Conservation (phyloP, 2,888 invertebrate species). For the Sphinx pinastri region DNA sequence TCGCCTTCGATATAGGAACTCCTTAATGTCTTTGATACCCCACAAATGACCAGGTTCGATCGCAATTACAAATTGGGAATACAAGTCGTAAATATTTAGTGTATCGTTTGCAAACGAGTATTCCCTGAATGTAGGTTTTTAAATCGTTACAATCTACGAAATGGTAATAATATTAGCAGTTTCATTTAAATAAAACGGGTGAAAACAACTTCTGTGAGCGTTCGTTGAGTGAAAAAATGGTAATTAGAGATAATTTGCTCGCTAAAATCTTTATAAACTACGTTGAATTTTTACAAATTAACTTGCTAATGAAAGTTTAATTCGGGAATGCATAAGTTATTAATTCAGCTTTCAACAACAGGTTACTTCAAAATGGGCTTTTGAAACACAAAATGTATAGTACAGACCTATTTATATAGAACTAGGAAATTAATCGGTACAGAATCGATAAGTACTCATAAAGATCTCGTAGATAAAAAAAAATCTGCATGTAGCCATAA, state of each 20-base stretch:
- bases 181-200: slow-evolving; percentile 10
- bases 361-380: too few relatives aligned
- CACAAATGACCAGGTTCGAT: slow-evolving; percentile 25
- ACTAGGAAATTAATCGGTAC: too few relatives aligned
- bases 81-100: slow-evolving; percentile 28
- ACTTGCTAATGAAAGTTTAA: slow-evolving; percentile 14
- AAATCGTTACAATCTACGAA: slow-evolving; percentile 6
- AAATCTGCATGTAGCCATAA: too few relatives aligned
- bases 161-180: slow-evolving; percentile 20
- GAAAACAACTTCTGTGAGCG: slow-evolving; percentile 14
- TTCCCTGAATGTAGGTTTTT: not conserved
- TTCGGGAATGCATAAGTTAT: not conserved
- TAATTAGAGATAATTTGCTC: slow-evolving; percentile 17
- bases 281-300: slow-evolving; percentile 9
- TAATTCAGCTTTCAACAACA: not conserved
- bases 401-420: too few relatives aligned
- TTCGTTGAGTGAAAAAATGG: slow-evolving; percentile 20
- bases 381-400: too few relatives aligned
- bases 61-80: slow-evolving; percentile 18
- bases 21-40: not conserved
- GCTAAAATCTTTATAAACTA: slow-evolving; percentile 19
- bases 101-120: slow-evolving; percentile 11
- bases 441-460: too few relatives aligned
- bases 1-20: not conserved
- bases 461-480: too few relatives aligned